These are phyloP conservation scores for Zaprionus capensis DNA, from an alignment of 1,140 invertebrate genomes.

Conservation along the genomic window DNA sequence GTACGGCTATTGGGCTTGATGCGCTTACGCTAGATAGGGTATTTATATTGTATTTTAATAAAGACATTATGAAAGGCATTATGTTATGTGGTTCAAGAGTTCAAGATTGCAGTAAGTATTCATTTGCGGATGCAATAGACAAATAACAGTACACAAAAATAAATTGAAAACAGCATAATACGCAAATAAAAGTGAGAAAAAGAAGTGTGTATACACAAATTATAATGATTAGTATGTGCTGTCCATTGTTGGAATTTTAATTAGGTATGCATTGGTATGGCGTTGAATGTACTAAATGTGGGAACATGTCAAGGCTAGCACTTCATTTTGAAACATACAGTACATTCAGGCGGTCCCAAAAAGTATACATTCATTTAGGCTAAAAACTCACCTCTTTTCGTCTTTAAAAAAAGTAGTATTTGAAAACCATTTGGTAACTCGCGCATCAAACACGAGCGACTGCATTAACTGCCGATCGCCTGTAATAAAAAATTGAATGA, in stretches of 20 bases:
- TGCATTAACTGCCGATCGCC: conserved; percentile 93
- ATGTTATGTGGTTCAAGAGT: conserved; percentile 68
- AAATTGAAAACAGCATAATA: conserved; percentile 41
- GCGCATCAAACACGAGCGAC: conserved; percentile 93
- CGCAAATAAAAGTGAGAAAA: conserved; percentile 80
- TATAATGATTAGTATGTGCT: conserved; percentile 68
- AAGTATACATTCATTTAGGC: background rate
- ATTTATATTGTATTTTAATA: conserved; percentile 46
- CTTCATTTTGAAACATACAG: conserved; percentile 22
- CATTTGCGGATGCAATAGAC: conserved; percentile 71
- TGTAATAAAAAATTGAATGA: conserved; percentile 77
- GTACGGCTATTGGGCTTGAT: conserved; percentile 91
- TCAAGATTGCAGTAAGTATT: conserved; percentile 56
- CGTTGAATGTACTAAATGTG: conserved; percentile 71
- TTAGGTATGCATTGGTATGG: conserved; percentile 26
- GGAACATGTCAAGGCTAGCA: conserved; percentile 44
- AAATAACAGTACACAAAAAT: conserved; percentile 54
- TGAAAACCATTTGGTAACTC: conserved; percentile 93
- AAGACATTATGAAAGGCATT: conserved; percentile 64
- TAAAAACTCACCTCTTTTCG: conserved; percentile 87
- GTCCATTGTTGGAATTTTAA: conserved; percentile 31
- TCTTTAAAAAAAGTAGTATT: conserved; percentile 89
- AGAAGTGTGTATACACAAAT: conserved; percentile 72
- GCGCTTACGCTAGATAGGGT: conserved; percentile 76
- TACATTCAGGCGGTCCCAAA: conserved; percentile 10